Conservation (phyloP, 2,797 vertebrate species). For the Morus bassanus region DNA sequence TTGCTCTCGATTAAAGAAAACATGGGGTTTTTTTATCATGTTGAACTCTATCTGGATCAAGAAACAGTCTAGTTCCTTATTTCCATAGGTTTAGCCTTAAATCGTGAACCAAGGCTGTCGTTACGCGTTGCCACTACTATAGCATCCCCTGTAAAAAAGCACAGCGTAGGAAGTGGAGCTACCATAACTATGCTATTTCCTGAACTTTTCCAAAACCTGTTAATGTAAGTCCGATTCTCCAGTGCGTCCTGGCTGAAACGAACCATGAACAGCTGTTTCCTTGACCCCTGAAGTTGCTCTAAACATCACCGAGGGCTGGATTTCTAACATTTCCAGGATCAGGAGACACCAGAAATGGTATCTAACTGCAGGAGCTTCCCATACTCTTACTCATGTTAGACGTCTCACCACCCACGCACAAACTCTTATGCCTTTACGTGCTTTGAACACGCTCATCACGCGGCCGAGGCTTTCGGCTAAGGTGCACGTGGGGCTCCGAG, state of each 20-base stretch:
- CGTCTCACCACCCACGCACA: too few relatives aligned
- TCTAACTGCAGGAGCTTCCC: neutral
- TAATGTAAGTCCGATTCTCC: neutral
- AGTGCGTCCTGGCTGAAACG: neutral
- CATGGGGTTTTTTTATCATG: neutral
- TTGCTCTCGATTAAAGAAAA: neutral
- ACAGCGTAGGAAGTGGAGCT: neutral
- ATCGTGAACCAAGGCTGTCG: neutral
- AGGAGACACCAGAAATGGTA: neutral
- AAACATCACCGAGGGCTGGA: neutral
- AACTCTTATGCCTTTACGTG: rapidly evolving
- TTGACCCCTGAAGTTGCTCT: neutral
- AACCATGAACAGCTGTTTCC: neutral
- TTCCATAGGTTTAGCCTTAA: neutral
- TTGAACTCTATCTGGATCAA: neutral
- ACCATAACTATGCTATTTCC: neutral
- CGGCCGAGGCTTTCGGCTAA: neutral
- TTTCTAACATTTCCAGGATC: neutral
- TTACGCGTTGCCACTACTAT: too few relatives aligned
- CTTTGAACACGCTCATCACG: neutral
- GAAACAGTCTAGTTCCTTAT: neutral
- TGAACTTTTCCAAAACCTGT: neutral
- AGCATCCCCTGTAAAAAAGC: neutral
- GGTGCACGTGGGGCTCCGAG: neutral
- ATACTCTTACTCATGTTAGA: rapidly evolving